Percentiles rank a stretch among this genome's conserved stretches.
Evolutionary conservation across 2,113 vertebrate species (phyloP).

Genomic region (Corythornis cristatus): DNA sequence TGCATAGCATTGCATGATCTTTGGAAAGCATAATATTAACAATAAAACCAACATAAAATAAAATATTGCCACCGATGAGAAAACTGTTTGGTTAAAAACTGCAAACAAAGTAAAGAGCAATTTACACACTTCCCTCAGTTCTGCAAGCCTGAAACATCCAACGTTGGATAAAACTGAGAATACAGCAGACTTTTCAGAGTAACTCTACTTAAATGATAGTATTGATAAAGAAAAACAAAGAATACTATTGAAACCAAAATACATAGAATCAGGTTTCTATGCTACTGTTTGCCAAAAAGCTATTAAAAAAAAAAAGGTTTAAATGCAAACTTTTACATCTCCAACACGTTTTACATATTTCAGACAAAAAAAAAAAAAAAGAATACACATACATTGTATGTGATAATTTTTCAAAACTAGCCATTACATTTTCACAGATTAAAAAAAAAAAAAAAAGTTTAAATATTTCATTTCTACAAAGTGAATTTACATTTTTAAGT

Average conservation of each 20-base stretch:
- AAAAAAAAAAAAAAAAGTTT: slow-evolving; percentile 83
- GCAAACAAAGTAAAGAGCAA: slow-evolving; percentile 41
- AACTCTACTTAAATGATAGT: slow-evolving; percentile 26
- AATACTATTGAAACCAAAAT: slow-evolving; percentile 45
- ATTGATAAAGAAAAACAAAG: slow-evolving; percentile 50
- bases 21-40: not conserved
- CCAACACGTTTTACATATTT: slow-evolving; percentile 73
- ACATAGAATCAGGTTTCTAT: slow-evolving; percentile 52
- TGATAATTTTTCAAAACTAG: slow-evolving; percentile 83
- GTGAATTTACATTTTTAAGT: slow-evolving; percentile 98
- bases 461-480: slow-evolving; percentile 96
- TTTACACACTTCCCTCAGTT: slow-evolving; percentile 13
- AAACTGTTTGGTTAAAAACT: slow-evolving; percentile 35
- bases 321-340: slow-evolving; percentile 85
- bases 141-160: slow-evolving; percentile 65
- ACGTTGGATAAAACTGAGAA: slow-evolving; percentile 34
- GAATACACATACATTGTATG: slow-evolving; percentile 95
- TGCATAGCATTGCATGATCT: not conserved
- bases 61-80: slow-evolving; percentile 67
- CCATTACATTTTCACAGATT: slow-evolving; percentile 91
- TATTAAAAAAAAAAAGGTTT: slow-evolving; percentile 22
- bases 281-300: slow-evolving; percentile 31
- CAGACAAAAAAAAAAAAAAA: slow-evolving; percentile 72
- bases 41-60: slow-evolving; percentile 53
- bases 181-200: slow-evolving; percentile 50